These are phyloP conservation scores for Petrocephalus microphthalmus DNA, from an alignment of 2,113 vertebrate species.

Conservation along the genomic window DNA sequence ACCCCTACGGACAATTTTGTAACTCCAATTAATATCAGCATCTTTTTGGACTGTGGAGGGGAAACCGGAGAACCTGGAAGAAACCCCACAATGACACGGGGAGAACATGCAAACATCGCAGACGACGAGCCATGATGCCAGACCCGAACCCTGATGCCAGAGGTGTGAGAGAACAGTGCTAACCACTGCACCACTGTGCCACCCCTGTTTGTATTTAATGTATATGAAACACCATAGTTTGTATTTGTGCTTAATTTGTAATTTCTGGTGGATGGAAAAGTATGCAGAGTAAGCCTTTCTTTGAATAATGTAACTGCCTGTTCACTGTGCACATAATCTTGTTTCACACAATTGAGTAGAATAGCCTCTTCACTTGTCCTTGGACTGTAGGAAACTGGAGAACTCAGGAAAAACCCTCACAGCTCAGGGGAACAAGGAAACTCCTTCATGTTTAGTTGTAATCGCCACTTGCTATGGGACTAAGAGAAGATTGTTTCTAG, in stretches of 20 bases:
- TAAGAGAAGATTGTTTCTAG: background rate
- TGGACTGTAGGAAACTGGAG: background rate
- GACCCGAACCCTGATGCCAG: too few relatives aligned
- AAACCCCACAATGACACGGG: too few relatives aligned
- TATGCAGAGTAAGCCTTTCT: background rate
- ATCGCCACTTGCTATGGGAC: background rate
- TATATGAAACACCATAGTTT: background rate
- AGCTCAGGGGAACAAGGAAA: background rate
- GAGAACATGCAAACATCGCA: too few relatives aligned
- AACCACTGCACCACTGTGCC: background rate
- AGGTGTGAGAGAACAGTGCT: background rate
- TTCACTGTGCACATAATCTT: background rate
- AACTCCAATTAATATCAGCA: background rate
- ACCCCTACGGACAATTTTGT: background rate
- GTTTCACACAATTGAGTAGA: background rate
- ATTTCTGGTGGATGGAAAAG: background rate
- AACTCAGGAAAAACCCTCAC: background rate
- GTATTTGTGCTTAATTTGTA: background rate
- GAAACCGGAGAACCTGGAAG: too few relatives aligned
- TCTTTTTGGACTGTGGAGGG: background rate
- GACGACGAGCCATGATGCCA: too few relatives aligned
- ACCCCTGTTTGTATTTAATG: background rate
- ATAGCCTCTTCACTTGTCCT: background rate
- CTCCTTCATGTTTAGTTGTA: background rate
- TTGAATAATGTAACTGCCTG: background rate